These are phyloP conservation scores for Ectemnius lituratus DNA, from an alignment of 2,888 invertebrate species.

Conservation along the genomic window DNA sequence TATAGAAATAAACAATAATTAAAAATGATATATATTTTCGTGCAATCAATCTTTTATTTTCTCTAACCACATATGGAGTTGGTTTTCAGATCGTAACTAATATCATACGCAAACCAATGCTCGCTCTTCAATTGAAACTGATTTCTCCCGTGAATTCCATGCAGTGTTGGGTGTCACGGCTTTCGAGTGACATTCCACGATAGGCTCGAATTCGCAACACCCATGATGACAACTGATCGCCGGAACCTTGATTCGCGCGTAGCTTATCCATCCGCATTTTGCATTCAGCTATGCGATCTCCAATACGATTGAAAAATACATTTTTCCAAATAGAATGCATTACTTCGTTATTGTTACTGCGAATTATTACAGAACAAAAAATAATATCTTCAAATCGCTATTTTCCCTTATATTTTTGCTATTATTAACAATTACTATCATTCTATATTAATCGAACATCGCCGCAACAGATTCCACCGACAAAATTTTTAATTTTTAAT, in stretches of 20 bases:
- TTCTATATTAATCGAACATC: too few species aligned
- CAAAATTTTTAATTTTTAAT: too few species aligned
- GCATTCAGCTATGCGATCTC: slow-evolving; percentile 20
- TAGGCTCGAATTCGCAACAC: slow-evolving; percentile 37
- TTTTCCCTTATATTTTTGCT: too few species aligned
- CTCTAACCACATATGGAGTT: neutral
- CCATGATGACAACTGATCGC: slow-evolving; percentile 34
- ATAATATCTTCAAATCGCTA: too few species aligned
- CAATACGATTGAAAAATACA: slow-evolving; percentile 21
- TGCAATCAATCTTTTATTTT: too few species aligned
- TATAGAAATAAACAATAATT: too few species aligned
- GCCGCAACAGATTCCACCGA: too few species aligned
- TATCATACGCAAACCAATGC: neutral
- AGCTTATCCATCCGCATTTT: slow-evolving; percentile 10
- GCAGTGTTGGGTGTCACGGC: slow-evolving; percentile 24
- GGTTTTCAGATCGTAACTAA: slow-evolving; percentile 6
- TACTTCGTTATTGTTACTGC: too few species aligned
- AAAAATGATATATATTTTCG: too few species aligned
- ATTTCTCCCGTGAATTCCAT: slow-evolving; percentile 40
- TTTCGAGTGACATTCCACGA: neutral
- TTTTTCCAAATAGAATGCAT: neutral
- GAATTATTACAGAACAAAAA: too few species aligned
- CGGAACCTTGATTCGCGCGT: slow-evolving; percentile 11
- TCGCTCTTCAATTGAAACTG: slow-evolving; percentile 22
- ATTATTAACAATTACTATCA: too few species aligned